Base-by-base conservation (phyloP, 2,888 invertebrate genomes). In the Malthinus flaveolus region DNA sequence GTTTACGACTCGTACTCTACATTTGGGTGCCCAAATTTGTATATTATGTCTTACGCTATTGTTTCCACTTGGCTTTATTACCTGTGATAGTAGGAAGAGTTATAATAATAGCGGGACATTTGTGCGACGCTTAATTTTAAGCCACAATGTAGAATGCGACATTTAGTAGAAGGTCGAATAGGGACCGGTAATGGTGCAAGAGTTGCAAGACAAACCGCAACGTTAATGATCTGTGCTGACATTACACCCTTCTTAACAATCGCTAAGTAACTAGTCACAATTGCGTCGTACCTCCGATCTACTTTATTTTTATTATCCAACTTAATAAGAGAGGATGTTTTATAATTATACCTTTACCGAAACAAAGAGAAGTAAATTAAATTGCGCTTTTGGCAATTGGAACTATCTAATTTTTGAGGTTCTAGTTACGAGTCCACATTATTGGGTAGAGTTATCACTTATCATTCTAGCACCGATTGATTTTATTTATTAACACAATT, bases 181-280 rank as follows among this genome's bases (percentile, higher is more conserved):
- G 61, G 64, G 65, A 60, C 67, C 62, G 61, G 63, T 66, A 66
- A 60, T 62, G 42, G 32, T 54, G 53, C 49, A 36, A 32, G 42
- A 53, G 44, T 54, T 56, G 55, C 55, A 55, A 39, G 52, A 48
- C 11, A 68, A 68, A 65, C 71, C 68, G 64, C 66, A 70, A 68
- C 73, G 68, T 71, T 74, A 74, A 74, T 73, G 74, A 74, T 71
- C 66, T 72, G 66, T 71, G 73, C 73, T 74, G 74, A 73, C 74
- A 72, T 73, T 73, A 73, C 71, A 71, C 67, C 68, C 70, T 68
- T 67, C 68, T 69, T 64, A 62, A 68, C 70, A 71, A 71, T 37
- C 46, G 39, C 49, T 53, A 58, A 58, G 68, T 69, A 70, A 67
- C 63, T 62, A 65, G 62, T 65, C 59, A 64, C 62, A 59, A 54